These are phyloP conservation scores for Timema podura DNA, from an alignment of 2,888 invertebrate species.

Conservation along the genomic window DNA sequence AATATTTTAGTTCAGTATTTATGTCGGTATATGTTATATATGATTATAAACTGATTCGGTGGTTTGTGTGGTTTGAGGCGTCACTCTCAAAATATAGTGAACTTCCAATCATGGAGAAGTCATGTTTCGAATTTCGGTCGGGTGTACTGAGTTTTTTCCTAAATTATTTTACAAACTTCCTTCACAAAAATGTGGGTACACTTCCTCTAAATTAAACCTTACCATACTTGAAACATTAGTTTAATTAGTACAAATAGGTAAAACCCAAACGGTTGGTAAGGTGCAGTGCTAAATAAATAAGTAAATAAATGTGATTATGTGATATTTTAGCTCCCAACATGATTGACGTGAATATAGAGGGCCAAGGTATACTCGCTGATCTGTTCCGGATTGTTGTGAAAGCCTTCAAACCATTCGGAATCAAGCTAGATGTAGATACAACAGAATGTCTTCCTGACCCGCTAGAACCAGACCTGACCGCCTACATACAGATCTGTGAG, in stretches of 20 bases:
- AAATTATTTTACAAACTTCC: no score
- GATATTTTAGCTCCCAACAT: constrained; percentile 46
- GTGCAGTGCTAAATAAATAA: no score
- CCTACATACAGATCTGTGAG: constrained; percentile 48
- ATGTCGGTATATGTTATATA: not conserved
- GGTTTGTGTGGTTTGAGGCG: not conserved
- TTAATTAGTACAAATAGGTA: not conserved
- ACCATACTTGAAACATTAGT: no score
- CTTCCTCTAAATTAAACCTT: no score
- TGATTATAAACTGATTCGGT: not conserved
- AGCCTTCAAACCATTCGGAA: constrained; percentile 54
- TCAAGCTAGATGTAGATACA: constrained; percentile 55
- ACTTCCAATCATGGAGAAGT: no score
- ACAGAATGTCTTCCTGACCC: constrained; percentile 73
- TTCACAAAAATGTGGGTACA: no score
- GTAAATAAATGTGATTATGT: no score
- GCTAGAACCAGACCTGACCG: constrained; percentile 57
- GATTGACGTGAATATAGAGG: constrained; percentile 57
- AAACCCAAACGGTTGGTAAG: no score
- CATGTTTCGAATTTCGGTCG: no score
- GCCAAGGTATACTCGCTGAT: constrained; percentile 63
- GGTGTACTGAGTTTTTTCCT: no score
- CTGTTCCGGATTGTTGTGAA: constrained; percentile 58
- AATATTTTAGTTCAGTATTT: no score
- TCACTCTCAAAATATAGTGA: not conserved